A percentile compares a stretch with the other conserved stretches of the same genome.
These are phyloP conservation scores for Diadophis punctatus DNA, from an alignment of 2,113 vertebrate species.

Conservation along the genomic window DNA sequence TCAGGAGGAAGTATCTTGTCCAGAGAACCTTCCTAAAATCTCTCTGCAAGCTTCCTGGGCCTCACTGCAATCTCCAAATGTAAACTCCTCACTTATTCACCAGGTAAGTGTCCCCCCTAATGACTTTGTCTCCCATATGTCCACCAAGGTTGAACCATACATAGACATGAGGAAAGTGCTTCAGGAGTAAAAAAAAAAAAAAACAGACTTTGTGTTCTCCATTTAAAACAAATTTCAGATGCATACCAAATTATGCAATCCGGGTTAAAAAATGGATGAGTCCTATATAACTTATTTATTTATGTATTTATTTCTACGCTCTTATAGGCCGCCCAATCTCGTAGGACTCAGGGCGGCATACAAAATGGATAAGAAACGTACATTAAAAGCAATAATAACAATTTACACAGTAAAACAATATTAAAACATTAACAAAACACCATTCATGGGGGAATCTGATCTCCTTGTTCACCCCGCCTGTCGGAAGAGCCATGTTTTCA, in stretches of 20 bases:
- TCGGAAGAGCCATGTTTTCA: too few relatives aligned
- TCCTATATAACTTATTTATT: too few relatives aligned
- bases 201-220: neutral
- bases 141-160: neutral
- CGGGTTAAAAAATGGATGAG: neutral
- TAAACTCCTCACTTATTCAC: conserved; percentile 77
- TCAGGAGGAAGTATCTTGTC: conserved; percentile 47
- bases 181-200: neutral
- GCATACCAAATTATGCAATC: neutral
- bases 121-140: neutral
- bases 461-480: too few relatives aligned
- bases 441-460: too few relatives aligned
- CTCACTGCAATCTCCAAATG: conserved; percentile 79
- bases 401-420: too few relatives aligned
- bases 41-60: conserved; percentile 86
- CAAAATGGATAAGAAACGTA: too few relatives aligned
- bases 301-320: too few relatives aligned
- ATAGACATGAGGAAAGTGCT: neutral
- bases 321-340: too few relatives aligned
- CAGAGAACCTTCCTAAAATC: conserved; percentile 69
- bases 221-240: neutral
- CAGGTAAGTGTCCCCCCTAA: conserved; percentile 71
- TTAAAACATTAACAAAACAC: too few relatives aligned
- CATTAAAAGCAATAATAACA: too few relatives aligned
- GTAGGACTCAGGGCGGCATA: too few relatives aligned